Percentiles rank a stretch among this genome's conserved stretches.
These are phyloP conservation scores for Chymomyza costata DNA, from an alignment of 1,140 invertebrate genomes.

Conservation along the genomic window DNA sequence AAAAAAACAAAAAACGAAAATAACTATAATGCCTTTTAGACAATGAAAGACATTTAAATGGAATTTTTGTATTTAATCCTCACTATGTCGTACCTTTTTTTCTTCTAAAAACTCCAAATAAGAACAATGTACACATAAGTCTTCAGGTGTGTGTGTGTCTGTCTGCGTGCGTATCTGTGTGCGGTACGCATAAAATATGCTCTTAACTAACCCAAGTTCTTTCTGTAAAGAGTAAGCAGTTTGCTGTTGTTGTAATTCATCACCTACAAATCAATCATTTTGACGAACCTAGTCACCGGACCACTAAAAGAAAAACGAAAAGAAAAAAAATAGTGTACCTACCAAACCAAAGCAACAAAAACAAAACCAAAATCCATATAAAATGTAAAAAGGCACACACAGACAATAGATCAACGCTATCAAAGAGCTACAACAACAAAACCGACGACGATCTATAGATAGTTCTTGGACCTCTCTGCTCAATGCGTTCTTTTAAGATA, in stretches of 20 bases:
- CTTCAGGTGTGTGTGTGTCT: slow-evolving; percentile 14
- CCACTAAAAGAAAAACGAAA: slow-evolving; percentile 32
- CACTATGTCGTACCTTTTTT: slow-evolving; percentile 60
- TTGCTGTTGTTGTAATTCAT: slow-evolving; percentile 74
- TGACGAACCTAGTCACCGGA: slow-evolving; percentile 68
- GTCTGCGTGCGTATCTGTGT: slow-evolving; percentile 22
- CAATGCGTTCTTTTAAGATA: too few relatives aligned
- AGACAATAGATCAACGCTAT: slow-evolving; percentile 67
- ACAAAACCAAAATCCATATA: slow-evolving; percentile 53
- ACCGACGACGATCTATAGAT: neutral
- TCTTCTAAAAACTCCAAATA: too few relatives aligned
- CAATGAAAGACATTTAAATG: slow-evolving; percentile 68
- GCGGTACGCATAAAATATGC: slow-evolving; percentile 16
- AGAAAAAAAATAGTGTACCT: slow-evolving; percentile 13
- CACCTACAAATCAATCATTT: slow-evolving; percentile 75
- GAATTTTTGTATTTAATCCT: slow-evolving; percentile 69
- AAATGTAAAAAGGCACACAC: slow-evolving; percentile 47
- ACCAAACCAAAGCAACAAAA: slow-evolving; percentile 34
- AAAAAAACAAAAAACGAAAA: slow-evolving; percentile 32
- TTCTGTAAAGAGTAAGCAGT: too few relatives aligned
- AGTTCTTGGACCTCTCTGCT: too few relatives aligned
- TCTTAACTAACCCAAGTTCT: slow-evolving; percentile 40
- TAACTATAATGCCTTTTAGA: slow-evolving; percentile 60
- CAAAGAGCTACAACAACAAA: slow-evolving; percentile 41
- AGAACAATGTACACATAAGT: slow-evolving; percentile 1